phyloP scores from a whole-genome alignment of 1,140 invertebrate genomes.

The Nasonia giraulti region DNA sequence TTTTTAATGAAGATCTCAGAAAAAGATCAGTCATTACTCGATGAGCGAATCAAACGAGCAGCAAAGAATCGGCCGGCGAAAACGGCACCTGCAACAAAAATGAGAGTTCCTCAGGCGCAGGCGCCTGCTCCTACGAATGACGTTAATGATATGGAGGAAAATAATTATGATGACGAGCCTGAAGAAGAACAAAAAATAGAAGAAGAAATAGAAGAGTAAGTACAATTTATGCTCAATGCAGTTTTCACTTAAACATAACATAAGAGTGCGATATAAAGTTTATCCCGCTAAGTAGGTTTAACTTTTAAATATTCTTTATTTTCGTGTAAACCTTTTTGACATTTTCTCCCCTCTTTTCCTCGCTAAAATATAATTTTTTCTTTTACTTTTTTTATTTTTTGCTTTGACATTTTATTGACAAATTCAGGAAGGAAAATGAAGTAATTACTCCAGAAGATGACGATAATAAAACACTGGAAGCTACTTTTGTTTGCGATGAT shows the following conservation, averaged over 20 bases:
- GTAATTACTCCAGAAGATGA: conserved; percentile 15
- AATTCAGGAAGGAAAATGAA: conserved; percentile 33
- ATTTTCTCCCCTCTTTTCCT: too few species aligned
- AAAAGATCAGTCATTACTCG: conserved; percentile 94
- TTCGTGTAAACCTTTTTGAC: too few species aligned
- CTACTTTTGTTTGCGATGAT: conserved; percentile 45
- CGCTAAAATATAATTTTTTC: background rate
- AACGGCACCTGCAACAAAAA: conserved; percentile 64
- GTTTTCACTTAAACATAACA: too few species aligned
- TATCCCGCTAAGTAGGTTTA: too few species aligned
- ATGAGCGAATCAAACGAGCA: conserved; percentile 94
- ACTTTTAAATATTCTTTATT: too few species aligned
- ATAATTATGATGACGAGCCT: conserved; percentile 69
- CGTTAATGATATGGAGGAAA: conserved; percentile 60
- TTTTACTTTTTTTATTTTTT: conserved; percentile 42
- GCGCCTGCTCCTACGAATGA: conserved; percentile 54
- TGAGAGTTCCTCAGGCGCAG: conserved; percentile 64
- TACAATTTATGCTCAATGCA: conserved; percentile 15
- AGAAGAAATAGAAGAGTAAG: conserved; percentile 62
- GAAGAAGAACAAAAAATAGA: conserved; percentile 63
- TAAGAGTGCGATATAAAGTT: background rate
- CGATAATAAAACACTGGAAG: conserved; percentile 30
- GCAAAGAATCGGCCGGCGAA: conserved; percentile 81
- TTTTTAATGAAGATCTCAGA: conserved; percentile 84
- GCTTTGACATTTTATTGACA: conserved; percentile 23